Evolutionary conservation across 1,140 invertebrate species (phyloP).

Genomic region (Drosophila simulans): DNA sequence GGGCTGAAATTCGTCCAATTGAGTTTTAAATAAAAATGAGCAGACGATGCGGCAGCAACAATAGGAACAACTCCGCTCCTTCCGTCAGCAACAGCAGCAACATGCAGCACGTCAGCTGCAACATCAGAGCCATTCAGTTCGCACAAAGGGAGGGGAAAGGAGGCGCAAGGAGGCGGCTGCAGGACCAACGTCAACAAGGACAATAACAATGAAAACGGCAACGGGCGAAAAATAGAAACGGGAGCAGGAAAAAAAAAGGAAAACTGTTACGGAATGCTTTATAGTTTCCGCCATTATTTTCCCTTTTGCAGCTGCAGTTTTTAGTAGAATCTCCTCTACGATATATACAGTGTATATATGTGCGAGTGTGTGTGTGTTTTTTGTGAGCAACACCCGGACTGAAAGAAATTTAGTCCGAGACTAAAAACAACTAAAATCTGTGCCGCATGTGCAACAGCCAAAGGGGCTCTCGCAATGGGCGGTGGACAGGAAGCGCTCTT

Average conservation of each 20-base stretch:
- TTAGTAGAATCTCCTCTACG: conserved; percentile 45
- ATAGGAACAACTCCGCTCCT: conserved; percentile 20
- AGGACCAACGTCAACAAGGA: conserved; percentile 59
- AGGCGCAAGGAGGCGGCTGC: conserved; percentile 49
- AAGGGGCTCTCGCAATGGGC: conserved; percentile 15
- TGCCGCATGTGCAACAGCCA: conserved; percentile 56
- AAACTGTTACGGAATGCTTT: conserved; percentile 72
- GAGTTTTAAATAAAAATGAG: conserved; percentile 65
- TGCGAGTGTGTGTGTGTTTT: neutral
- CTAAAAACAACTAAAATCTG: conserved; percentile 59
- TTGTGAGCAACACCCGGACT: conserved; percentile 12
- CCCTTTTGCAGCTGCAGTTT: conserved; percentile 55
- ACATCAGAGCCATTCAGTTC: conserved; percentile 52
- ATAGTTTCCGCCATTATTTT: conserved; percentile 70
- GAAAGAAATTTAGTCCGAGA: conserved; percentile 48
- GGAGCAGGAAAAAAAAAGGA: conserved; percentile 49
- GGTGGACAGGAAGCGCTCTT: conserved; percentile 37
- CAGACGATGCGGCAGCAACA: conserved; percentile 34
- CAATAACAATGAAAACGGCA: conserved; percentile 51
- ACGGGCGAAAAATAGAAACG: conserved; percentile 53
- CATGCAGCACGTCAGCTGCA: conserved; percentile 53
- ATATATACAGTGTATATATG: conserved; percentile 20
- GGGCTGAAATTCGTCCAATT: conserved; percentile 48
- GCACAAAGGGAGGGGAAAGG: conserved; percentile 53
- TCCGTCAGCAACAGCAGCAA: conserved; percentile 27